These are phyloP conservation scores for Drosophila paranaensis DNA, from an alignment of 2,888 invertebrate genomes.

Conservation along the genomic window DNA sequence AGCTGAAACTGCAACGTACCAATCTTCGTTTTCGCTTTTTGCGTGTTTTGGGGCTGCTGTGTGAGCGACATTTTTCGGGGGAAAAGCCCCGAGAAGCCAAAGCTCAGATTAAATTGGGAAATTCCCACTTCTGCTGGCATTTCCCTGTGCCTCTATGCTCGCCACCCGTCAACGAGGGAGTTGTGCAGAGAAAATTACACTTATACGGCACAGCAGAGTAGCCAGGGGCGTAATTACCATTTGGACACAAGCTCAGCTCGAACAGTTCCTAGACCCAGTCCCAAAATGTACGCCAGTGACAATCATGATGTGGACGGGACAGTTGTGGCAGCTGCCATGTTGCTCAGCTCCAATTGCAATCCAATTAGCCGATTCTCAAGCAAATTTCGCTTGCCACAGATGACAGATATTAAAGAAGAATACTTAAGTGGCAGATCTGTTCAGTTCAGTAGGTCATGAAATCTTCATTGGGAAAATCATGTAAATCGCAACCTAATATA, in stretches of 20 bases:
- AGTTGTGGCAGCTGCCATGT: conserved; percentile 44
- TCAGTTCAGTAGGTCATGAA: neutral
- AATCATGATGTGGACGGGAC: conserved; percentile 23
- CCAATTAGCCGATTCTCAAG: conserved; percentile 38
- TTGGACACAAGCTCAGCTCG: conserved; percentile 25
- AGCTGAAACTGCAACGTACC: neutral
- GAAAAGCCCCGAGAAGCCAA: conserved; percentile 9
- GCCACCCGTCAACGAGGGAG: conserved; percentile 1
- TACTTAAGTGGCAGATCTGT: neutral
- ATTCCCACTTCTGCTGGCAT: conserved; percentile 19
- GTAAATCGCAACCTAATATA: neutral
- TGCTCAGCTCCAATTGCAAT: conserved; percentile 24
- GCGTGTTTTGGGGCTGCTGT: conserved; percentile 8
- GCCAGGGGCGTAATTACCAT: conserved; percentile 29
- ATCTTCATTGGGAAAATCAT: neutral
- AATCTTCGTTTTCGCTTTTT: neutral
- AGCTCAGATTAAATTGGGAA: conserved; percentile 14
- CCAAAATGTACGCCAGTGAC: conserved; percentile 17
- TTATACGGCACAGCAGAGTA: neutral
- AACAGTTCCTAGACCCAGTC: conserved; percentile 19
- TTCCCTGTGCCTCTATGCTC: conserved; percentile 13
- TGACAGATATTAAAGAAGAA: conserved; percentile 1
- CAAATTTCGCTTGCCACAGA: conserved; percentile 6
- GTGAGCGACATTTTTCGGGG: neutral
- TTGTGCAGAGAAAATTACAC: conserved; percentile 13